A percentile compares a stretch with the other conserved stretches of the same genome.
These are phyloP conservation scores for Lasioglossum lativentre DNA, from an alignment of 2,888 invertebrate genomes.

Conservation along the genomic window DNA sequence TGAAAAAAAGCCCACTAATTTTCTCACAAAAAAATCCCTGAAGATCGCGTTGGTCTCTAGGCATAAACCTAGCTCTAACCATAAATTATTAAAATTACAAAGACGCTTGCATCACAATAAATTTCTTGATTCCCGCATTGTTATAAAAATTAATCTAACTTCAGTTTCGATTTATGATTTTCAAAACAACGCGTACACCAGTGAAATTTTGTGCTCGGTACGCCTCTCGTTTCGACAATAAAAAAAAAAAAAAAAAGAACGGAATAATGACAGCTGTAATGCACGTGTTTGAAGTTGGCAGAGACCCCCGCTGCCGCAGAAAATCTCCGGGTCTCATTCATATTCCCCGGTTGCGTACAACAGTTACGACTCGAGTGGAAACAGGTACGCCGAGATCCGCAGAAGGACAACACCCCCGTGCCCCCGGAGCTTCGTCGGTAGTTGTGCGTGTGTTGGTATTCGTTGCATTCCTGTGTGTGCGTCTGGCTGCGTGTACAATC, in stretches of 20 bases:
- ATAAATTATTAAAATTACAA: too few species aligned
- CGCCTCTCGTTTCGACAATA: background rate
- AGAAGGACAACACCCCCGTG: constrained; percentile 51
- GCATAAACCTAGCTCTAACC: too few species aligned
- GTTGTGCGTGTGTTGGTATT: background rate
- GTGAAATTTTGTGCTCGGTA: too few species aligned
- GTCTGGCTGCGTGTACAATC: background rate
- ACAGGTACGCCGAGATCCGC: constrained; percentile 59
- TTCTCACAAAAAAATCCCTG: too few species aligned
- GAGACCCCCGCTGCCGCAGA: background rate
- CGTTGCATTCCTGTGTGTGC: background rate
- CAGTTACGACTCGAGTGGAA: constrained; percentile 62
- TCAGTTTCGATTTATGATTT: too few species aligned
- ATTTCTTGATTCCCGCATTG: too few species aligned
- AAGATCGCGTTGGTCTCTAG: too few species aligned
- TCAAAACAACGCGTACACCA: too few species aligned
- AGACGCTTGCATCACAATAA: too few species aligned
- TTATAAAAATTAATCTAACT: too few species aligned
- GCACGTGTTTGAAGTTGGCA: background rate
- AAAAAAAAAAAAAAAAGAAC: background rate
- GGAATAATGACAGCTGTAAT: constrained; percentile 4
- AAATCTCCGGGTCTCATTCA: constrained; percentile 40
- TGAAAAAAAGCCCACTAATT: too few species aligned
- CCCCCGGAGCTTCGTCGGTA: background rate
- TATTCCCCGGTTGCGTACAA: constrained; percentile 47